Evolutionary conservation across 2,888 invertebrate genomes (phyloP).

Genomic region (Xanthia icteritia): DNA sequence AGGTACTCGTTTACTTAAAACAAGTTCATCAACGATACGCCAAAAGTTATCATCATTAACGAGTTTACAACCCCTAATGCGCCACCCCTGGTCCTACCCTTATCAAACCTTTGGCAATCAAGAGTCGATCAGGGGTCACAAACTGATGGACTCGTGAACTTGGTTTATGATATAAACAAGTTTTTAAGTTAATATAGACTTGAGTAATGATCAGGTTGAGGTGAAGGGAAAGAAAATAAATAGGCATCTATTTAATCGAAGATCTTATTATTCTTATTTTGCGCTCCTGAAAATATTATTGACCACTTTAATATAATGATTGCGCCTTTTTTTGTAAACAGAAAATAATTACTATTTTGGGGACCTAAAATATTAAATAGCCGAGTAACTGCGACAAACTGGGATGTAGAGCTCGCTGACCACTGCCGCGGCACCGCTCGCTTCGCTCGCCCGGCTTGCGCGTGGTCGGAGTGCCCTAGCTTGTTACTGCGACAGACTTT

Average conservation of each 20-base stretch:
- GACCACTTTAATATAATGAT: neutral
- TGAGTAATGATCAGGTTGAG: slow-evolving; percentile 7
- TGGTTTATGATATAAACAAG: slow-evolving; percentile 28
- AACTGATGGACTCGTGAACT: slow-evolving; percentile 44
- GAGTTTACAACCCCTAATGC: slow-evolving; percentile 49
- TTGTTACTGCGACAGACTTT: neutral
- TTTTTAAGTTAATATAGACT: slow-evolving; percentile 5
- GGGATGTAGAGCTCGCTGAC: neutral
- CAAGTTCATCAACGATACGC: slow-evolving; percentile 40
- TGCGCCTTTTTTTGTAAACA: neutral
- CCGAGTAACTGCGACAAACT: neutral
- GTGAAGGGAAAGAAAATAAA: neutral
- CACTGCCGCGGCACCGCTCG: neutral
- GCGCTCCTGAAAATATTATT: neutral
- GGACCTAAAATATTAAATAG: neutral
- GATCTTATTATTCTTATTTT: neutral
- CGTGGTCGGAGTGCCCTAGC: neutral
- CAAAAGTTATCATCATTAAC: slow-evolving; percentile 58
- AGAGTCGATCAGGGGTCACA: slow-evolving; percentile 54
- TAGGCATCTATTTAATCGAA: neutral
- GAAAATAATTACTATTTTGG: neutral
- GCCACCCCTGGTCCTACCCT: slow-evolving; percentile 37
- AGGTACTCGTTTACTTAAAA: slow-evolving; percentile 23
- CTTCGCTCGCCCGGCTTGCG: neutral
- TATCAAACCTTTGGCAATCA: slow-evolving; percentile 57